Conservation (phyloP, 2,888 invertebrate species). For the Polylopha cassiicola region DNA sequence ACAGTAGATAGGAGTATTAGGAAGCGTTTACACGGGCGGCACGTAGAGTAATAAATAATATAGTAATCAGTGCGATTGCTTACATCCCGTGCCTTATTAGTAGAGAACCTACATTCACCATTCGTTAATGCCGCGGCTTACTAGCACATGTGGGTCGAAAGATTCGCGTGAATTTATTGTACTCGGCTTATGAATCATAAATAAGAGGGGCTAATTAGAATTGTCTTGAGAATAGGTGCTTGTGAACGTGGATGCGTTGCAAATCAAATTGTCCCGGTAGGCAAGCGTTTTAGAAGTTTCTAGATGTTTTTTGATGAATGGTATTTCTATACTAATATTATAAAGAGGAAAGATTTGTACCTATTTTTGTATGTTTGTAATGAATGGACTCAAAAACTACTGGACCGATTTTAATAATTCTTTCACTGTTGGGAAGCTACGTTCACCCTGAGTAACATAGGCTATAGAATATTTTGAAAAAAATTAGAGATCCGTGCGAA, state of each 20-base stretch:
- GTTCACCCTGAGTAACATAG: too few species aligned
- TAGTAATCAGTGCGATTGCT: constrained; percentile 77
- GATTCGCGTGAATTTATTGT: constrained; percentile 74
- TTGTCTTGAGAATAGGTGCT: constrained; percentile 48
- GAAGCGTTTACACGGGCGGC: constrained; percentile 74
- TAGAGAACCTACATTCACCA: constrained; percentile 74
- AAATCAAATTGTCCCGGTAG: too few species aligned
- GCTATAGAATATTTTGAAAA: too few species aligned
- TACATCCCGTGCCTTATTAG: constrained; percentile 76
- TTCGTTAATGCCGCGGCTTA: constrained; percentile 72
- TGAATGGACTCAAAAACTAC: too few species aligned
- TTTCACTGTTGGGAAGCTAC: too few species aligned
- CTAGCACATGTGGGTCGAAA: constrained; percentile 74
- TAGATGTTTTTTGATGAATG: too few species aligned
- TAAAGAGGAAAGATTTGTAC: too few species aligned
- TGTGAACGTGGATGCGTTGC: constrained; percentile 34
- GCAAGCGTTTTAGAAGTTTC: too few species aligned
- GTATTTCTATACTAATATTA: too few species aligned
- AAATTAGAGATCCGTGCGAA: too few species aligned
- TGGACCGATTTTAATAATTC: too few species aligned
- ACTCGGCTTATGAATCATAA: constrained; percentile 76
- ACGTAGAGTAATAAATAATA: constrained; percentile 77
- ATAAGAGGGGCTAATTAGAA: constrained; percentile 73
- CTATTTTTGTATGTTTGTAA: too few species aligned
- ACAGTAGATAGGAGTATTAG: constrained; percentile 64